Evolutionary conservation across 1,140 invertebrate genomes (phyloP), one percentile per base, ranked within the genome.

Genomic region (Cephus cinctus): DNA sequence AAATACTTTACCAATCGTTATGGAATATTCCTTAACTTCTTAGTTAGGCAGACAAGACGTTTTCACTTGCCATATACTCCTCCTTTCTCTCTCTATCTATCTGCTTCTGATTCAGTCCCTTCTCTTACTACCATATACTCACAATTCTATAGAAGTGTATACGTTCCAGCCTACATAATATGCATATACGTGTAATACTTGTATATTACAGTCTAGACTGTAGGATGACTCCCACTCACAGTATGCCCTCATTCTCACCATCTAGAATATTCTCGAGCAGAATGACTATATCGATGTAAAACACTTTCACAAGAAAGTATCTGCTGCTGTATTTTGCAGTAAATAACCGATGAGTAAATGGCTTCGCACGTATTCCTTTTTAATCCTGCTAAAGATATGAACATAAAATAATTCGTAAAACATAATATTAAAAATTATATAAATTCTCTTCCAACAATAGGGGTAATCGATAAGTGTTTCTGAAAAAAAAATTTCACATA

Each of bases 221-320:
- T 15, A 4, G 16, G 18, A 18, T 12, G 40, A 43, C 40, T 43
- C 23, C 40, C 19, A 43, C 40, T 43, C 12, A 25, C 16, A 18
- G 34, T 22, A 16, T 18, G 40, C 14, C 25, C 22, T 12, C 22
- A 43, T 43, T 30, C 14, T 4, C 16, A n/a, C 14, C 12, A 11
- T 14, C 18, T 40, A 22, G 19, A 30, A 43, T 43, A 43, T 43
- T 16, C 40, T 9, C 1, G 23, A 18, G 31, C 23, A 5, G 31
- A n/a, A 22, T 22, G 4, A 8, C 34, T 12, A 22, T 22, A 40
- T 22, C n/a, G 11, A 40, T 40, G 30, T 35, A 46, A 47, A 40
- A 40, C 45, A 47, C 45, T 47, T 47, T 47, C 45, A 40, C 45
- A 21, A 5, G 35, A 39, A 32, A 39, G 20, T 19, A 39, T 40